Evolutionary conservation across 2,797 vertebrate genomes (phyloP).

Genomic region (Sebastes trivittatus): DNA sequence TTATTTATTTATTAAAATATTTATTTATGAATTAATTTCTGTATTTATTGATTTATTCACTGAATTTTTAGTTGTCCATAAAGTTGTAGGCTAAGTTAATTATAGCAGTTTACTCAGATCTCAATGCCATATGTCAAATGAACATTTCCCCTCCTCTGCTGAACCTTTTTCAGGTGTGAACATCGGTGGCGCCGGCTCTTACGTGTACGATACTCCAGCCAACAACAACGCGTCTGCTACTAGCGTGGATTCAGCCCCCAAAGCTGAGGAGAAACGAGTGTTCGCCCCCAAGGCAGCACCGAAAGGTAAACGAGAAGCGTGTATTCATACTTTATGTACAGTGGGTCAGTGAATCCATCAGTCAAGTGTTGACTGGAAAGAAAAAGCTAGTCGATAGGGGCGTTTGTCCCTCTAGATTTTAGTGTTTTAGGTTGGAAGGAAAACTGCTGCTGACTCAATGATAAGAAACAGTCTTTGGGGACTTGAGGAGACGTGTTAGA

Average conservation of each 20-base stretch:
- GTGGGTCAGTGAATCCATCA: not conserved
- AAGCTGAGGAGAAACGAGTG: constrained; percentile 85
- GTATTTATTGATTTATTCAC: not conserved
- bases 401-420: not conserved
- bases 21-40: not conserved
- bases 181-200: constrained; percentile 94
- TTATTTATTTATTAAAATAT: not conserved
- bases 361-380: not conserved
- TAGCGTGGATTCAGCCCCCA: constrained; percentile 78
- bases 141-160: not conserved
- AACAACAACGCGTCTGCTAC: constrained; percentile 78
- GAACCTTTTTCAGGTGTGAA: constrained; percentile 87
- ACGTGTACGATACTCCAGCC: constrained; percentile 90
- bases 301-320: constrained; percentile 83
- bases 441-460: constrained; percentile 19
- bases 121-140: not conserved
- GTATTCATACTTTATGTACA: not conserved
- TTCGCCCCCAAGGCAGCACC: constrained; percentile 85
- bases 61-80: not conserved
- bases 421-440: not conserved
- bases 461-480: constrained; percentile 16
- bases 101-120: not conserved
- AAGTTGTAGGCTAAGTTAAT: not conserved
- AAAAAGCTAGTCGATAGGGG: not conserved
- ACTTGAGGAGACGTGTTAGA: constrained; percentile 2